Evolutionary conservation across 2,797 vertebrate species (phyloP).

Genomic region (Hapalemur alaotrensis): DNA sequence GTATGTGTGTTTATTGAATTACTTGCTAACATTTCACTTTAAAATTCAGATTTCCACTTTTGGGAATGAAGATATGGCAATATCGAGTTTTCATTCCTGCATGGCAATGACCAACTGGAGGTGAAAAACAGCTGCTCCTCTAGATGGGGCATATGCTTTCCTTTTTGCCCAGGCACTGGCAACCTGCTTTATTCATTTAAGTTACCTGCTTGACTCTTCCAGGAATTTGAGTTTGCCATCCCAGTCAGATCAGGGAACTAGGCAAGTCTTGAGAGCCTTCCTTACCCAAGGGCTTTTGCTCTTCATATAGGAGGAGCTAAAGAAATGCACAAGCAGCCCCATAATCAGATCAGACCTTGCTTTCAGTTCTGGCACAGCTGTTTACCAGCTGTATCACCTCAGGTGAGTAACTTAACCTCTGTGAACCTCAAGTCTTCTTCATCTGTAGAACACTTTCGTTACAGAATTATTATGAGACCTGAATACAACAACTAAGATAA

Average conservation of each 20-base stretch:
- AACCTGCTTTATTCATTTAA: background rate
- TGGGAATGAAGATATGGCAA: background rate
- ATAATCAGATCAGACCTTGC: background rate
- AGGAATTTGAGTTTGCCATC: background rate
- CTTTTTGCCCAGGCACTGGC: background rate
- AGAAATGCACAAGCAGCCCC: background rate
- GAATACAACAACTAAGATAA: slow-evolving; percentile 37
- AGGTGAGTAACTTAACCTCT: slow-evolving; percentile 7
- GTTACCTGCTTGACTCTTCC: background rate
- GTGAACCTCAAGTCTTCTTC: background rate
- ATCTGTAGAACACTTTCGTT: background rate
- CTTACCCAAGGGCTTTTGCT: background rate
- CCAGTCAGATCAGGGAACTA: background rate
- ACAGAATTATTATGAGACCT: background rate
- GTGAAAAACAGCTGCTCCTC: background rate
- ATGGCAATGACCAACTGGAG: background rate
- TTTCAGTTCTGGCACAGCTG: background rate
- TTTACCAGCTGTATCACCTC: background rate
- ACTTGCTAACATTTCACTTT: slow-evolving; percentile 19
- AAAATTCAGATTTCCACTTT: slow-evolving; percentile 11
- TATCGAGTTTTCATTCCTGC: background rate
- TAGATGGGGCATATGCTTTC: background rate
- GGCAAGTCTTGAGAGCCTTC: background rate
- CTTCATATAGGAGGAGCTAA: background rate
- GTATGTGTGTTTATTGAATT: background rate